Evolutionary conservation across 1,140 invertebrate species (phyloP).

Genomic region (Pollicipes pollicipes): DNA sequence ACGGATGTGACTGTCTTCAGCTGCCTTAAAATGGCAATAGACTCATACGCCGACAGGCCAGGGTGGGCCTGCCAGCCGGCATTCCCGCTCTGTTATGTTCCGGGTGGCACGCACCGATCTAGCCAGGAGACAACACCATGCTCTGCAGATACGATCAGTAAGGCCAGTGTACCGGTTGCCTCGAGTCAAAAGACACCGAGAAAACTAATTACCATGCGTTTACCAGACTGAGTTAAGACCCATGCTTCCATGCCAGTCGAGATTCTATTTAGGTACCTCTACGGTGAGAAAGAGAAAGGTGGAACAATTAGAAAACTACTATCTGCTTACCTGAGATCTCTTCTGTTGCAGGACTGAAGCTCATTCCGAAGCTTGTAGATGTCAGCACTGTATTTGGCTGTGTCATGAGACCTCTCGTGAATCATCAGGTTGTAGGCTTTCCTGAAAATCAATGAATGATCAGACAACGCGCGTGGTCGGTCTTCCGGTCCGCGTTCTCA

Average conservation of each 20-base stretch:
- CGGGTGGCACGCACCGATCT: too few relatives aligned
- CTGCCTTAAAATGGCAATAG: too few relatives aligned
- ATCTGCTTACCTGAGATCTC: not conserved
- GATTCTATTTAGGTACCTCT: not conserved
- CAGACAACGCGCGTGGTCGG: too few relatives aligned
- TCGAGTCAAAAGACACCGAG: not conserved
- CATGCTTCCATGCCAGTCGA: not conserved
- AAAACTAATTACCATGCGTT: not conserved
- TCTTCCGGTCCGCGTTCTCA: too few relatives aligned
- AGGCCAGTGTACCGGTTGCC: not conserved
- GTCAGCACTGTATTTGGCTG: conserved; percentile 1
- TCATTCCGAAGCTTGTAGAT: not conserved
- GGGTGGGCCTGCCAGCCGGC: too few relatives aligned
- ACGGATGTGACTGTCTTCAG: too few relatives aligned
- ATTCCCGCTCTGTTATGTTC: too few relatives aligned
- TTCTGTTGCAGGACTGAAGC: not conserved
- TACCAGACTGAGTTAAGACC: not conserved
- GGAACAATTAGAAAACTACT: too few relatives aligned
- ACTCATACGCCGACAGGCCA: too few relatives aligned
- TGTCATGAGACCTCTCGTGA: conserved; percentile 1
- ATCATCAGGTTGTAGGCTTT: conserved; percentile 6
- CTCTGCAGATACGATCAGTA: not conserved
- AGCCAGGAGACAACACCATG: not conserved
- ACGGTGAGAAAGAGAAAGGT: not conserved
- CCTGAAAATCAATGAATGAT: too few relatives aligned